A percentile compares a stretch with the other conserved stretches of the same genome.
phyloP scores from a whole-genome alignment of 2,888 invertebrate species.

The Lomographa bimaculata region DNA sequence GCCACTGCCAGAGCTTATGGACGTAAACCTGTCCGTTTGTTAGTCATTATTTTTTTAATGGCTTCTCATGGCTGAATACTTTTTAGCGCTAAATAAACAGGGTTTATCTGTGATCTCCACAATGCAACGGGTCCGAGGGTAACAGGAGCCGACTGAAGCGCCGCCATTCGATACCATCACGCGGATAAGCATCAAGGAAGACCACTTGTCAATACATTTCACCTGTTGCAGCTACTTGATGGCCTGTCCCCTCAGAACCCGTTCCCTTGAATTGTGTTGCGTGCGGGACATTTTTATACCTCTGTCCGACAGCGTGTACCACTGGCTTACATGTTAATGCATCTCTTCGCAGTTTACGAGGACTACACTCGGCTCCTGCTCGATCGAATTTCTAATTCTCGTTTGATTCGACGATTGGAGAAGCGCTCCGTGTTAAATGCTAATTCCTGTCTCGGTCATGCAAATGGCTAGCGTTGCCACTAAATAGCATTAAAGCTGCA shows the following conservation, averaged over 20 bases:
- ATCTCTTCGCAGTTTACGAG: slow-evolving; percentile 52
- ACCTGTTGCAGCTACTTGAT: slow-evolving; percentile 71
- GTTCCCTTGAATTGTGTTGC: slow-evolving; percentile 77
- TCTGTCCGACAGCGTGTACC: slow-evolving; percentile 63
- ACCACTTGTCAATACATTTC: slow-evolving; percentile 83
- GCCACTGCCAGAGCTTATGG: slow-evolving; percentile 63
- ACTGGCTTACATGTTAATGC: slow-evolving; percentile 67
- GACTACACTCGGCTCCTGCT: slow-evolving; percentile 35
- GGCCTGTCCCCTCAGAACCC: slow-evolving; percentile 68
- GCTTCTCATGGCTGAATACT: slow-evolving; percentile 72
- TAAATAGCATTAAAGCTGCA: slow-evolving; percentile 73
- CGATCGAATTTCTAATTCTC: slow-evolving; percentile 58
- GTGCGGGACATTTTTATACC: slow-evolving; percentile 74
- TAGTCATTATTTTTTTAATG: slow-evolving; percentile 75
- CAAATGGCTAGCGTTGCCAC: slow-evolving; percentile 68
- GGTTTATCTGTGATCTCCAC: slow-evolving; percentile 76
- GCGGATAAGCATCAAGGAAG: slow-evolving; percentile 82
- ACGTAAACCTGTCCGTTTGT: slow-evolving; percentile 67
- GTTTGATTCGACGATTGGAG: slow-evolving; percentile 49
- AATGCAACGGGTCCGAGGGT: slow-evolving; percentile 71
- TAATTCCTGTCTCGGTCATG: slow-evolving; percentile 68
- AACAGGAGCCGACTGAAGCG: slow-evolving; percentile 77
- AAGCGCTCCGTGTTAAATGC: slow-evolving; percentile 66
- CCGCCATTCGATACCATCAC: slow-evolving; percentile 79
- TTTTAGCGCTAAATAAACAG: slow-evolving; percentile 80